Base-by-base conservation (phyloP, 2,113 vertebrate species). In the Theristicus caerulescens region DNA sequence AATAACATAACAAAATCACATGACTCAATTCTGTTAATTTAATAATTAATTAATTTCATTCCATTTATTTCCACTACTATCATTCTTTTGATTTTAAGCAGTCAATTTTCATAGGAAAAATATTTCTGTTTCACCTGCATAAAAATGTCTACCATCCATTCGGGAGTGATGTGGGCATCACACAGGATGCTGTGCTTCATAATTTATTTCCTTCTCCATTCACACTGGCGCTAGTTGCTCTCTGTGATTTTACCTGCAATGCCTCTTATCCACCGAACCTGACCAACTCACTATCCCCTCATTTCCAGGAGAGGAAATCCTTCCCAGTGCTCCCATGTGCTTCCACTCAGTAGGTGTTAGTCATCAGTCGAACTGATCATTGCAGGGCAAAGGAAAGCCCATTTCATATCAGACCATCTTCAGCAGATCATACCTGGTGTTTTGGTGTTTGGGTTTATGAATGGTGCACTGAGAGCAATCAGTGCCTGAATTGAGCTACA, bases 401-500 rank as follows among this genome's bases (percentile, higher is more conserved):
- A 13, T 77, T 95, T 86, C 69, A 54, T 16, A 86, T 62, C 55
- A 86, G 51, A 80, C 40, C 46, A 24, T 82, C 73, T 97, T 91
- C 83, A 94, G 49, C n/a, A 86, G 89, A 92, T 94, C 90, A 21
- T 95, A 91, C 79, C 89, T 96, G 84, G 88, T 72, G 54, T 81
- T 94, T 92, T 94, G 76, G 72, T 80, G 40, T 42, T 42, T 42
- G 85, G 64, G 83, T 96, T 98, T 97, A 78, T 86, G 88, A 97
- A 77, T 46, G 84, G 93, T 46, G 21, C 67, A 90, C 36, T 42
- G 96, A 98, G 95, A 97, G 65, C 89, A 96, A 98, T 97, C 97
- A 97, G 69, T 47, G 96, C 93, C 94, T 97, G 96, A 97, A 96
- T 94, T 90, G 93, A 97, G 86, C 92, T 93, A 93, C 94, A 81